Evolutionary conservation across 64 coral and sea anemone genomes (phyloP), one percentile per base, ranked within the genome.

Genomic region (Montipora foliosa): DNA sequence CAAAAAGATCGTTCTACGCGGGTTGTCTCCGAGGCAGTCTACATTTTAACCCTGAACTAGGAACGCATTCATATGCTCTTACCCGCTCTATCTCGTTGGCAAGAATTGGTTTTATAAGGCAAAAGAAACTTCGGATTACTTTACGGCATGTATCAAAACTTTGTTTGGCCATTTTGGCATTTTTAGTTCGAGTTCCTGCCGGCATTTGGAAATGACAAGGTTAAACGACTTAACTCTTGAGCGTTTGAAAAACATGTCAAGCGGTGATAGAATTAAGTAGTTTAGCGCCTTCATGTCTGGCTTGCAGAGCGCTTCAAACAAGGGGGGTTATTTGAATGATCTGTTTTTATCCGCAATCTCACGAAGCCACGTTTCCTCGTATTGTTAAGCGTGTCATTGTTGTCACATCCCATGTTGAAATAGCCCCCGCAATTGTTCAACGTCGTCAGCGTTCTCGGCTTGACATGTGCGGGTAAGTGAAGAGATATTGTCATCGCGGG

Each of bases 361-460:
- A 16, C 66, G 72, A 86, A 86, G 46, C 62, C 82, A 86, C 82
- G 82, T 86, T 86, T 86, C 82, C 82, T 72, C 49, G 11, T 48
- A 72, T 86, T 86, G 82, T 86, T 86, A 71, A 47, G 17, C 7
- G 4, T 71, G 14, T 17, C 66, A 86, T 86, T 86, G 82, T 86
- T 86, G 66, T 86, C 82, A 86, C 49, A 86, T 86, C 19, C 82
- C 19, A 47, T 86, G 66, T 86, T 86, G 82, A 86, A 86, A 86
- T 49, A 71, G 82, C 82, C 66, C 82, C 82, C 82, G 46, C 82
- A 86, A 86, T 86, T 86, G 82, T 86, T 86, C 64, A 70, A 51
- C 14, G 47, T 17, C 64, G 48, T 72, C 15, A 51, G n/a, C 82
- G 53, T 11, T 16, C 62, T 22, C 67, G 82, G 46, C 24, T n/a